Percentiles rank a stretch among this genome's conserved stretches.
phyloP scores from a whole-genome alignment of 2,113 vertebrate genomes.

The Chamaetylas fuelleborni region DNA sequence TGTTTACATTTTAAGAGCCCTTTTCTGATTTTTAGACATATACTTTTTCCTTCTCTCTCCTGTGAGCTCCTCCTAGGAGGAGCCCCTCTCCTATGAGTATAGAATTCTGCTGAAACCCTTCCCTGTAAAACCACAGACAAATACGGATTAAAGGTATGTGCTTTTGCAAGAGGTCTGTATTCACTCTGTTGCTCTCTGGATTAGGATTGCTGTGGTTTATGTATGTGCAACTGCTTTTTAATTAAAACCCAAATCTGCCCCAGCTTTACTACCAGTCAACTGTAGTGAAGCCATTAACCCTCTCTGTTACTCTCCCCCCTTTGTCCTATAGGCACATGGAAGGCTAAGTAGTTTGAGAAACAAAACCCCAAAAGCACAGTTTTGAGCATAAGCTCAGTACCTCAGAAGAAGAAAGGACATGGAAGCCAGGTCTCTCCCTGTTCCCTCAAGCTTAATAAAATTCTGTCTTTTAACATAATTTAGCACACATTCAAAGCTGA shows the following conservation, averaged over 20 bases:
- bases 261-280: neutral
- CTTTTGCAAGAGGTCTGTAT: neutral
- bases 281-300: conserved; percentile 17
- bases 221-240: conserved; percentile 42
- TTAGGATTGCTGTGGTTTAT: conserved; percentile 38
- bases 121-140: neutral
- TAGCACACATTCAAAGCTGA: neutral
- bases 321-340: neutral
- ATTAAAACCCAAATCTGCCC: conserved; percentile 47
- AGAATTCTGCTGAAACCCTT: neutral
- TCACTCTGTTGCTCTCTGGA: neutral
- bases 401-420: neutral
- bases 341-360: neutral
- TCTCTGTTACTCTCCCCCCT: neutral
- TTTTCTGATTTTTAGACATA: conserved; percentile 45
- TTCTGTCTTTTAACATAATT: neutral
- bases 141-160: neutral
- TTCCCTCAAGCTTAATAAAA: neutral
- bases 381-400: neutral
- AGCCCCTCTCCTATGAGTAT: neutral
- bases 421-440: neutral
- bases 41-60: conserved; percentile 17
- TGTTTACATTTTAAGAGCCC: conserved; percentile 63
- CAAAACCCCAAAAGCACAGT: neutral
- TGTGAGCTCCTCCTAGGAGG: neutral